Evolutionary conservation across 2,797 vertebrate species (phyloP), one percentile per base, ranked within the genome.

Genomic region (Microctenopoma stevenorrisi): DNA sequence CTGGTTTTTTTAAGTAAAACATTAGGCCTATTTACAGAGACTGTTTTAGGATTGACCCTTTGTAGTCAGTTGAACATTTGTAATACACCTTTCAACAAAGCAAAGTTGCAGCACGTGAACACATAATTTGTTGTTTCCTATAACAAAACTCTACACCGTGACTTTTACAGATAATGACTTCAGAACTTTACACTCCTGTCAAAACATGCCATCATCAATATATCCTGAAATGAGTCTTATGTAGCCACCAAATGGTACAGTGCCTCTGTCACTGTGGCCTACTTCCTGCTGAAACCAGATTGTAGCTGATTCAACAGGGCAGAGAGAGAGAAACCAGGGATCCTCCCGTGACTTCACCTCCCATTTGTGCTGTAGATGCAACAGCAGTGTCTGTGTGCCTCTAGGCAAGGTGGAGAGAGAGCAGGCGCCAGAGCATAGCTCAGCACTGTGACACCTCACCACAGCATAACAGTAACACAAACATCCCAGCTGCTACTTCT

Each of bases 401-500:
- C 51, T 10, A 53, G 83, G 79, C 68, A 74, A 80, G 79, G 71
- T 78, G 75, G 84, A 79, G 81, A 74, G 76, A 68, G 84, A 87
- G 81, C 85, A 82, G 90, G 86, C 87, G 82, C 91, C 91, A 84
- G 72, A 83, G 82, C 85, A 77, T 22, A 69, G 68, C 79, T 79
- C 75, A 64, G 83, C 61, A 83, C 85, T 15, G 72, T 85, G 84
- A 89, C 89, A 87, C 85, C 87, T 85, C 74, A 74, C 87, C 92
- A 83, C 90, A 87, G 86, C 74, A 68, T 40, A 86, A 85, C 82
- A 88, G 74, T 82, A 88, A 92, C 74, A 86, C 79, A 91, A 90
- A 89, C 87, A 88, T 89, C 84, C 84, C 90, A 88, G 85, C 88
- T 86, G 88, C 81, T 82, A 85, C 84, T 88, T 84, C 81, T 87